Evolutionary conservation across 2,888 invertebrate species (phyloP), one percentile per base, ranked within the genome.

Genomic region (Folsomia candida): DNA sequence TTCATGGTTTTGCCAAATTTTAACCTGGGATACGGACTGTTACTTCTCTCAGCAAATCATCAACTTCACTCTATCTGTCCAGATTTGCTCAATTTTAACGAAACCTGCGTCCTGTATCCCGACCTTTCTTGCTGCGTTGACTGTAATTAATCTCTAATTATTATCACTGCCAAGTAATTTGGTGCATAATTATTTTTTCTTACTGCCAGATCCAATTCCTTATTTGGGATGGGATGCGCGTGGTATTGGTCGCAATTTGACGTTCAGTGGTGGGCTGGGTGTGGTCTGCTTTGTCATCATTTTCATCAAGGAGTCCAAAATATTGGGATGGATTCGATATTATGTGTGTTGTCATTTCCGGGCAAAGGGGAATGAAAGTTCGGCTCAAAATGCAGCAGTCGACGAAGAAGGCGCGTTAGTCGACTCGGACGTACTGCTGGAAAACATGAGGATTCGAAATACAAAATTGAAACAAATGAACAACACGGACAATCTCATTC

Each of bases 1-100:
- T 88, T 92, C 80, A 85, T 91, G 74, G 81, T 89, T 37, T 87
- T 90, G 76, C 94, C 94, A 0, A 89, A 91, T 80, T 59, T 87
- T 82, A 86, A 88, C 24, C 81, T 91, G 69, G 87, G 85, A 1
- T 81, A 83, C 67, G 83, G 83, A 11, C 80, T 86, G 28, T 80
- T 81, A 9, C 83, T 84, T 72, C 80, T 85, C 60, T 84, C 85
- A 77, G 81, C 78, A 51, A 86, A 85, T 79, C 81, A 82, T 59
- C 76, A 83, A 51, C 81, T 81, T 67, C 80, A 82, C n/a, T 76
- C 81, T 27, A 75, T 81, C 4, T 86, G 86, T 76, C 79, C 65
- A 1, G 68, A 70, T 51, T 27, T 11, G 60, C 60, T 59, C 68
- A 71, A 54, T 14, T 66, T 29, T 57, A 62, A 2, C 69, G 67